Percentiles rank a stretch among this genome's conserved stretches.
Evolutionary conservation across 2,888 invertebrate genomes (phyloP).

Genomic region (Tiphia femorata): DNA sequence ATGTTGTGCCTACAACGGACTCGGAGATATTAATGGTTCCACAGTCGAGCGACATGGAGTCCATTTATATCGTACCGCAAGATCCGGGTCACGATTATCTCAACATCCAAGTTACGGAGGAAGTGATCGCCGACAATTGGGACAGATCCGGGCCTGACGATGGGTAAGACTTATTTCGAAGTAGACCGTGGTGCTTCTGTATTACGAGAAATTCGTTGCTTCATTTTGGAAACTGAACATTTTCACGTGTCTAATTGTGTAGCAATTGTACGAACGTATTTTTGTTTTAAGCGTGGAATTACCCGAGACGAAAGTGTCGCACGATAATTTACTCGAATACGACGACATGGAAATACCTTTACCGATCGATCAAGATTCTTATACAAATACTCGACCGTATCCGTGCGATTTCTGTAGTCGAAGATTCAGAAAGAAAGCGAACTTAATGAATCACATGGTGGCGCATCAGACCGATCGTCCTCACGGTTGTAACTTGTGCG

Average conservation of each 20-base stretch:
- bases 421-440: conserved; percentile 85
- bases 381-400: conserved; percentile 82
- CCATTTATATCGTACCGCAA: conserved; percentile 70
- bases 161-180: conserved; percentile 69
- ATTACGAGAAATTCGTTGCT: too few species aligned
- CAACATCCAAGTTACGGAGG: conserved; percentile 79
- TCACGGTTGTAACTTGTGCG: conserved; percentile 86
- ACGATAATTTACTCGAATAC: conserved; percentile 71
- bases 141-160: conserved; percentile 80
- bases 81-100: conserved; percentile 68
- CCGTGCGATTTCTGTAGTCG: conserved; percentile 90
- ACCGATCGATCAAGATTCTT: conserved; percentile 85
- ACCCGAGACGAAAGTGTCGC: conserved; percentile 69
- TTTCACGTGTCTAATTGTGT: too few species aligned
- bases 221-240: too few species aligned
- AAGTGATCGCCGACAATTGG: conserved; percentile 87
- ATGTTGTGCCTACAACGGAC: conserved; percentile 44
- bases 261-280: conserved; percentile 3
- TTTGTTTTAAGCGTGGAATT: conserved; percentile 75
- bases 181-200: too few species aligned
- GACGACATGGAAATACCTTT: conserved; percentile 82
- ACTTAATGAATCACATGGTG: conserved; percentile 88
- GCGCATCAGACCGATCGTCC: conserved; percentile 88
- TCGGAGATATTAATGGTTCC: conserved; percentile 64
- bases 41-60: conserved; percentile 67